Percentiles rank a stretch among this genome's conserved stretches.
These are phyloP conservation scores for Hippocampus comes DNA, from an alignment of 2,113 vertebrate species.

Conservation along the genomic window DNA sequence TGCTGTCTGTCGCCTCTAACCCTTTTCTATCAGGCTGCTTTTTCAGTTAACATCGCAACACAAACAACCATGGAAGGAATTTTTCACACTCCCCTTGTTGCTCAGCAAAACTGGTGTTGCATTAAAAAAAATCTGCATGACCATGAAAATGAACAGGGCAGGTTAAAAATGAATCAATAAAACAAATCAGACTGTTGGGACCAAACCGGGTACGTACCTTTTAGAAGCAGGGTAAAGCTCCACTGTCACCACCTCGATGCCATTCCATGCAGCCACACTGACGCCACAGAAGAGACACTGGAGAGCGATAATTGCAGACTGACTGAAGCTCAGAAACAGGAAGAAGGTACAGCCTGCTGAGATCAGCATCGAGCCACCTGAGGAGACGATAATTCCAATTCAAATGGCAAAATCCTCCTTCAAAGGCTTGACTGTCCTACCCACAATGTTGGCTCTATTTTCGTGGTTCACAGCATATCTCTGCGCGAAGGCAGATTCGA, in stretches of 20 bases:
- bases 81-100: too few species aligned
- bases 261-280: slow-evolving; percentile 92
- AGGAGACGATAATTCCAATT: neutral
- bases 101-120: too few species aligned
- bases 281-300: slow-evolving; percentile 93
- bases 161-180: too few species aligned
- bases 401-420: neutral
- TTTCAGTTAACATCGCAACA: too few species aligned
- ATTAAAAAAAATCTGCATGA: too few species aligned
- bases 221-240: slow-evolving; percentile 92
- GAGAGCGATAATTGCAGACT: slow-evolving; percentile 89
- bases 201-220: slow-evolving; percentile 70
- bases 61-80: too few species aligned
- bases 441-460: too few species aligned
- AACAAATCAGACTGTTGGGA: neutral
- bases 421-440: neutral
- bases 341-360: slow-evolving; percentile 91
- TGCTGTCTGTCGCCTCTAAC: too few species aligned
- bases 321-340: slow-evolving; percentile 89
- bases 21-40: too few species aligned
- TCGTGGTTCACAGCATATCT: too few species aligned
- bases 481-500: too few species aligned
- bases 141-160: too few species aligned
- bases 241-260: slow-evolving; percentile 91
- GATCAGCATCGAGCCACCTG: slow-evolving; percentile 92